phyloP scores from a whole-genome alignment of 2,113 vertebrate genomes.

The Catagonus wagneri region DNA sequence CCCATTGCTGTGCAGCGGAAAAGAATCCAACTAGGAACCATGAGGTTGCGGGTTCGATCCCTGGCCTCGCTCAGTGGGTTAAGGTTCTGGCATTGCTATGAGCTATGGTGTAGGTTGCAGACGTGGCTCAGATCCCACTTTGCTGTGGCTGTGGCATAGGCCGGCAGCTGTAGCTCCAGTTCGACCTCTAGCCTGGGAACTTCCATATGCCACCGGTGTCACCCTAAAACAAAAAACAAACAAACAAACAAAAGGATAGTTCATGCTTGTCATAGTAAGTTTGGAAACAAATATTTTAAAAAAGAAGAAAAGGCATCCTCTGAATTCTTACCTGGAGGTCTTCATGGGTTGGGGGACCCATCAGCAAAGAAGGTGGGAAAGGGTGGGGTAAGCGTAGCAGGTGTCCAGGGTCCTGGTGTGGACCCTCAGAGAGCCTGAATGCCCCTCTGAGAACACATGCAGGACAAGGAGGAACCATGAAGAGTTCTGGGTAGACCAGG shows the following conservation, averaged over 20 bases:
- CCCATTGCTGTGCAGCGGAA: too few relatives aligned
- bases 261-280: background rate
- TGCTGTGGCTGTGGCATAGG: too few relatives aligned
- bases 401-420: background rate
- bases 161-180: too few relatives aligned
- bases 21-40: too few relatives aligned
- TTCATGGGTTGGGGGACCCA: background rate
- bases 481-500: background rate
- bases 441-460: background rate
- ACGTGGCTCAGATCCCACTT: too few relatives aligned
- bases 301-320: background rate
- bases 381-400: background rate
- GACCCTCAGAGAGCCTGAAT: background rate
- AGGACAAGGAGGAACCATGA: background rate
- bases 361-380: background rate
- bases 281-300: constrained; percentile 31
- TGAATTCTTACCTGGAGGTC: background rate
- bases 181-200: too few relatives aligned
- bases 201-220: too few relatives aligned
- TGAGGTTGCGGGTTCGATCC: too few relatives aligned
- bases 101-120: too few relatives aligned
- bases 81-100: too few relatives aligned
- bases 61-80: too few relatives aligned
- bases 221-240: too few relatives aligned
- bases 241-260: background rate